A percentile compares a stretch with the other conserved stretches of the same genome.
Evolutionary conservation across 2,888 invertebrate genomes (phyloP).

Genomic region (Zygothrica quintamaculata): DNA sequence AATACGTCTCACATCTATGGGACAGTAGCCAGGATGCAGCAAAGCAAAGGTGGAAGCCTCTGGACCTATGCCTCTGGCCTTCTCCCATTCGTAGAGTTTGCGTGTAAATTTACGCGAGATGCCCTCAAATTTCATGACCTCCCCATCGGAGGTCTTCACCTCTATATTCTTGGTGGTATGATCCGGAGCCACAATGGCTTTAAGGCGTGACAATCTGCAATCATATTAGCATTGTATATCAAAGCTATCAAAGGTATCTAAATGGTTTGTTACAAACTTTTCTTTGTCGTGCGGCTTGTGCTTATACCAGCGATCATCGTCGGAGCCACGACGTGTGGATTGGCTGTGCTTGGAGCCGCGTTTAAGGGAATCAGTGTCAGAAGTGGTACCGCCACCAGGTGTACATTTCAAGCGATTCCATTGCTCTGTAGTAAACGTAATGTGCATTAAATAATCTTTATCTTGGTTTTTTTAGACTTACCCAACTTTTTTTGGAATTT

Average conservation of each 20-base stretch:
- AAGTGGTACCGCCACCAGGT: constrained; percentile 85
- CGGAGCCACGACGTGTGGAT: constrained; percentile 68
- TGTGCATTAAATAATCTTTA: not conserved
- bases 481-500: constrained; percentile 93
- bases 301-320: constrained; percentile 86
- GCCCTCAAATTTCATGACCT: constrained; percentile 92
- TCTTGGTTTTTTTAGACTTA: too few relatives aligned
- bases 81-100: constrained; percentile 96
- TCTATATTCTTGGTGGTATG: constrained; percentile 89
- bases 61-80: constrained; percentile 93
- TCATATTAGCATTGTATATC: not conserved
- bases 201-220: constrained; percentile 81
- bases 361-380: constrained; percentile 82
- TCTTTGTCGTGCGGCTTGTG: constrained; percentile 88
- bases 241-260: too few relatives aligned
- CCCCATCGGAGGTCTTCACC: constrained; percentile 92
- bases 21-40: constrained; percentile 87
- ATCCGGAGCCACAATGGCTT: constrained; percentile 86
- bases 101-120: constrained; percentile 95
- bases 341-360: constrained; percentile 73
- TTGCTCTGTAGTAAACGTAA: constrained; percentile 86
- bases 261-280: constrained; percentile 84
- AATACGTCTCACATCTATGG: constrained; percentile 83
- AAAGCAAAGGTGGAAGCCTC: constrained; percentile 94
- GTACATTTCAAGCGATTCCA: constrained; percentile 91